Evolutionary conservation across 2,888 invertebrate genomes (phyloP).

Genomic region (Xestoiulus laeticollis): DNA sequence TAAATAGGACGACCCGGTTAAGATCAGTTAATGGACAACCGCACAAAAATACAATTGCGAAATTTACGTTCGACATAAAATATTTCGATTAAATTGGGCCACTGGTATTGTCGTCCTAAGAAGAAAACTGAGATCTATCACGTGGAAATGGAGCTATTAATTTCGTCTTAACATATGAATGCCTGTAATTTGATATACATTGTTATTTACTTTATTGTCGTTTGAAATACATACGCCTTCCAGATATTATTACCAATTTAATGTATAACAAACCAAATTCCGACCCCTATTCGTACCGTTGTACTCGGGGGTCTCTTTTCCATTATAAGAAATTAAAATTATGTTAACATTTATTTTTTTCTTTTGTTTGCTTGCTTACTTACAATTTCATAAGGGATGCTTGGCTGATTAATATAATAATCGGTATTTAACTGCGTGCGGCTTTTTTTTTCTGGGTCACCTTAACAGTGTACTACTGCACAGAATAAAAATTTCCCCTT

Average conservation of each 20-base stretch:
- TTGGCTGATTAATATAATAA: conserved; percentile 33
- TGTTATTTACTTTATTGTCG: conserved; percentile 25
- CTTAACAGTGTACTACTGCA: not conserved
- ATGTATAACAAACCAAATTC: conserved; percentile 16
- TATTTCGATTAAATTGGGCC: conserved; percentile 31
- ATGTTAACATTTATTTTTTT: conserved; percentile 15
- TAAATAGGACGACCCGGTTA: not conserved
- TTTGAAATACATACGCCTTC: not conserved
- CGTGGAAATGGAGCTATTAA: conserved; percentile 2
- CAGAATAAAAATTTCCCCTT: not conserved
- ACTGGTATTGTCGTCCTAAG: not conserved
- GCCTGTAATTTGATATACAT: conserved; percentile 11
- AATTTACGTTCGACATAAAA: not conserved
- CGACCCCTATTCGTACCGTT: not conserved
- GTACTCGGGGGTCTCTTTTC: not conserved
- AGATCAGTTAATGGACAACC: not conserved
- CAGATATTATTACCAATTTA: conserved; percentile 21
- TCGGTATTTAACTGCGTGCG: not conserved
- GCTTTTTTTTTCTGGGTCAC: conserved; percentile 30
- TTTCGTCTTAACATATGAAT: conserved; percentile 7
- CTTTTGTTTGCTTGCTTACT: not conserved
- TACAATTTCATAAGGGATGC: not conserved
- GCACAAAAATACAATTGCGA: not conserved
- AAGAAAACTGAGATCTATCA: not conserved
- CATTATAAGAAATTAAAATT: conserved; percentile 6